Evolutionary conservation across 30 jellyfish, hydroid and myxozoan genomes (phyloP).

Genomic region (Hydractinia symbiolongicarpus): DNA sequence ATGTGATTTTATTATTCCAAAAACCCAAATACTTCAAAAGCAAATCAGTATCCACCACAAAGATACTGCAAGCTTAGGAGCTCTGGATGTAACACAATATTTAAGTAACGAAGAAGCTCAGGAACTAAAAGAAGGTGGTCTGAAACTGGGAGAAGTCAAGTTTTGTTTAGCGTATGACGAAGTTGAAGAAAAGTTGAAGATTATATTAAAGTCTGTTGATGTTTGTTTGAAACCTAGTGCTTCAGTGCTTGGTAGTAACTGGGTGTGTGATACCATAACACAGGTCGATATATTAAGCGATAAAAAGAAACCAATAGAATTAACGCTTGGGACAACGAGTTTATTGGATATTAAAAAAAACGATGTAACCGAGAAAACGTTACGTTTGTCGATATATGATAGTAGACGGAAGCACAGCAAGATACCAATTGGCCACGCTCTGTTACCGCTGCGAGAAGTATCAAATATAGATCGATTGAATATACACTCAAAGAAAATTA

Average conservation of each 20-base stretch:
- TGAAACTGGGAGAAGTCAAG: slow-evolving; percentile 42
- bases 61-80: slow-evolving; percentile 10
- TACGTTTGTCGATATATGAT: slow-evolving; percentile 71
- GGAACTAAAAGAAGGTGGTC: slow-evolving; percentile 2
- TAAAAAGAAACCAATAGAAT: slow-evolving; percentile 21
- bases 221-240: slow-evolving; percentile 57
- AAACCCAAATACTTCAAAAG: neutral
- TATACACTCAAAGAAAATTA: slow-evolving; percentile 13
- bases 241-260: slow-evolving; percentile 50
- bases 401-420: slow-evolving; percentile 55
- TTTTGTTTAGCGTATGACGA: slow-evolving; percentile 41
- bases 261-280: slow-evolving; percentile 48
- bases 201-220: slow-evolving; percentile 37
- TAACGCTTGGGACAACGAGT: slow-evolving; percentile 3
- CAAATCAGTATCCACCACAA: neutral
- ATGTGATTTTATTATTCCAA: slow-evolving; percentile 25
- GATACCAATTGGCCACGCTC: slow-evolving; percentile 67
- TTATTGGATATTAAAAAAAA: slow-evolving; percentile 12
- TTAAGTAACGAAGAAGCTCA: neutral
- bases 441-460: slow-evolving; percentile 52
- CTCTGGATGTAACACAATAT: slow-evolving; percentile 22
- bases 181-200: slow-evolving; percentile 50
- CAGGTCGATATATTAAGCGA: neutral
- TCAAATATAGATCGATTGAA: slow-evolving; percentile 8
- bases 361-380: slow-evolving; percentile 42